Evolutionary conservation across 2,888 invertebrate genomes (phyloP).

Genomic region (Gari tellinella): DNA sequence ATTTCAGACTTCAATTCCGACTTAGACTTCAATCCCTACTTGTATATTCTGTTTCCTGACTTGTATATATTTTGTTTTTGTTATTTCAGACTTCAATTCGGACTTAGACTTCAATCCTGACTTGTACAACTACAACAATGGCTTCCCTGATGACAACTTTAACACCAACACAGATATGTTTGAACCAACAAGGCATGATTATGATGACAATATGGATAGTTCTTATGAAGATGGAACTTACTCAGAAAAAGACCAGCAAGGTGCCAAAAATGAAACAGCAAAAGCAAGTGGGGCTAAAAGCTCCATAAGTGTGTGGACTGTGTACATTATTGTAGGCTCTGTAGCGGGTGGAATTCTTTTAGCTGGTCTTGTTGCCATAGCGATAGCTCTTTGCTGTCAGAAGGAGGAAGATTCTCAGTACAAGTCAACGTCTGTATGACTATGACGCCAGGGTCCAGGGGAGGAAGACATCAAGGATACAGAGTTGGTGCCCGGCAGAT

Average conservation of each 20-base stretch:
- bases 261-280: slow-evolving; percentile 16
- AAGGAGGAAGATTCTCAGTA: slow-evolving; percentile 71
- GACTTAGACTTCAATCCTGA: not conserved
- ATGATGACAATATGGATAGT: not conserved
- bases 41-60: no score
- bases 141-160: slow-evolving; percentile 6
- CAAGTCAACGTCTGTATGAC: slow-evolving; percentile 77
- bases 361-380: slow-evolving; percentile 76
- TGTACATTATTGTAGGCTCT: slow-evolving; percentile 79
- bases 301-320: slow-evolving; percentile 73
- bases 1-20: no score
- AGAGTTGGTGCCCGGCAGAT: slow-evolving; percentile 11
- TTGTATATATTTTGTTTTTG: no score
- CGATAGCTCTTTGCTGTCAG: slow-evolving; percentile 76
- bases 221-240: not conserved
- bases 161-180: slow-evolving; percentile 23
- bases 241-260: not conserved
- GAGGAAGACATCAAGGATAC: slow-evolving; percentile 39
- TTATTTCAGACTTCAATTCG: no score
- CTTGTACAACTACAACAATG: not conserved
- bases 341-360: slow-evolving; percentile 77
- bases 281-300: not conserved
- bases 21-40: no score
- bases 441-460: slow-evolving; percentile 61
- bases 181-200: slow-evolving; percentile 3